Base-by-base conservation (phyloP, 2,888 invertebrate genomes). In the Coleophora deauratella region DNA sequence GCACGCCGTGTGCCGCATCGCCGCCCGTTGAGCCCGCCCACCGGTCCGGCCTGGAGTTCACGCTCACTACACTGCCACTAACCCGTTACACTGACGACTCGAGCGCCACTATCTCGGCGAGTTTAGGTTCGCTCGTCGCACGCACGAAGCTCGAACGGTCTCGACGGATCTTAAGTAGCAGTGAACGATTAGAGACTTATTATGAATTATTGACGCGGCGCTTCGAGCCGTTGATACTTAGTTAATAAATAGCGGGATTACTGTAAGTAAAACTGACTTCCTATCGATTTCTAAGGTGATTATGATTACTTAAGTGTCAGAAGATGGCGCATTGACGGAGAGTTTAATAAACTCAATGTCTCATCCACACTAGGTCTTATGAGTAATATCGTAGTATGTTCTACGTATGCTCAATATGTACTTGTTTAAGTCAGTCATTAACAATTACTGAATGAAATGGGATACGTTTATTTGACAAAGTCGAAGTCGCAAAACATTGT, bases 201-300 rank as follows among this genome's bases (percentile, higher is more conserved):
- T 62, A 74, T 74, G 59, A 72, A 75, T n/a, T 76, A 71, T 70
- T 54, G 63, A 59, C 60, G 59, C 66, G 64, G 59, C 57, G 68
- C 62, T 54, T 53, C 62, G 65, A 56, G 59, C 58, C 54, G 66
- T 61, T 62, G 54, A 55, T 49, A 60, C 62, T 66, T 81, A 80
- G 76, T 68, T 78, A 65, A 62, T 79, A 72, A 71, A 78, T 82
- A 82, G 78, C 67, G 59, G 62, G 76, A 74, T 79, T 78, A 80
- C 66, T 67, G 53, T 84, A 80, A 79, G 80, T 74, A 72, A 79
- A 77, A 79, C 72, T 78, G 81, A 82, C 81, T 81, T 81, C 84
- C 82, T 80, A 76, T 79, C 75, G 78, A 74, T 76, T 74, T 72
- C 72, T 79, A 78, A 75, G 78, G 66, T 72, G 72, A 71, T 66